Evolutionary conservation across 2,888 invertebrate genomes (phyloP), one percentile per base, ranked within the genome.

Genomic region (Microdon myrmicae): DNA sequence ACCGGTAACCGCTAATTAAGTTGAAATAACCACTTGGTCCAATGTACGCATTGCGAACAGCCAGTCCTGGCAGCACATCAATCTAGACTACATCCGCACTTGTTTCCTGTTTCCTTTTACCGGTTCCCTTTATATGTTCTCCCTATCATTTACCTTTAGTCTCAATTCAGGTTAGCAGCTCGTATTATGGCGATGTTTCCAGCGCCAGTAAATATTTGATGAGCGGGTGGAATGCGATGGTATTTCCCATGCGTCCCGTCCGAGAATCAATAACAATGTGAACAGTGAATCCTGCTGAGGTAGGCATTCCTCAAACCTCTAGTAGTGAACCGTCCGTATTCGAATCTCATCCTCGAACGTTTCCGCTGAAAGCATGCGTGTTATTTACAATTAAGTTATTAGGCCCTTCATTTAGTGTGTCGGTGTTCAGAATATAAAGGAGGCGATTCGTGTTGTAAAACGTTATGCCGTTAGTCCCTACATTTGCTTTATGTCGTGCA

Each of bases 1-100:
- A 61, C 32, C 45, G 37, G 35, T 41, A 61, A 61, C 61, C 61
- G 51, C 61, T 61, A 56, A 61, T 61, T 61, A 61, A 61, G 49
- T 51, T 61, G 49, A 56, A 61, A 61, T 56, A 61, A 56, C 56
- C 56, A 61, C 61, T 61, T 56, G 51, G 56, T 25, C 31, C 22
- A 10, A 28, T 28, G 19, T 53, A 44, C 55, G 34, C 41, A 51
- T 37, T 51, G 35, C 35, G 35, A 39, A 19, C 19, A 22, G 31
- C n/a, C n/a, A 23, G 26, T 2, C 16, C 37, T 16, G 19, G 22
- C 37, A 44, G 49, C 10, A 49, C 29, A 49, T 16, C 13, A 22
- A 49, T 61, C 49, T 28, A 16, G 19, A 16, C 37, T 41, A 28
- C 39, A 55, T 55, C 49, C 55, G 49, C 55, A 61, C 35, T 35